Percentiles rank a stretch among this genome's conserved stretches.
Conservation (phyloP, 2,113 vertebrate genomes). For the Crotalus viridis region DNA sequence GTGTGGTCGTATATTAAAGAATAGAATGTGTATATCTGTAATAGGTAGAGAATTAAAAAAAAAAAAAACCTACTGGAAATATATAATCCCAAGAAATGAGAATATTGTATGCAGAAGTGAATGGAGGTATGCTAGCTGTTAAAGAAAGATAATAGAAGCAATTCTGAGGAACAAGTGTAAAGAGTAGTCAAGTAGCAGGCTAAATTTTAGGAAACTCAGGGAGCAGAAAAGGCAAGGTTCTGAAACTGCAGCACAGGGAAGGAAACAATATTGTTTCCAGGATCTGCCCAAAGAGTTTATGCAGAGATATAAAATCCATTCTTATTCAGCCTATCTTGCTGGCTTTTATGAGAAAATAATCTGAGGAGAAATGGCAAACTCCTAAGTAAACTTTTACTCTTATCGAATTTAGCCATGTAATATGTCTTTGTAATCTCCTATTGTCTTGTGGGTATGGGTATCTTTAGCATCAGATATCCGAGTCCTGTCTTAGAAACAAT, state of each 20-base stretch:
- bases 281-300: neutral
- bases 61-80: too few relatives aligned
- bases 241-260: neutral
- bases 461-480: neutral
- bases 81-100: too few relatives aligned
- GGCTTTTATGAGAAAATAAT: neutral
- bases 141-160: neutral
- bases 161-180: neutral
- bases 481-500: neutral
- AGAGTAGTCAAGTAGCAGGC: neutral
- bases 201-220: neutral
- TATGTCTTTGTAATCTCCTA: neutral
- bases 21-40: neutral
- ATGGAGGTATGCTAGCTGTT: neutral
- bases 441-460: neutral
- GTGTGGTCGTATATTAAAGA: neutral
- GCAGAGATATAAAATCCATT: neutral
- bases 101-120: neutral
- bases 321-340: neutral
- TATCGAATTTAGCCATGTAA: neutral
- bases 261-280: neutral
- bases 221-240: neutral
- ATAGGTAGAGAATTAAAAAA: too few relatives aligned
- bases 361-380: neutral
- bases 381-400: neutral